These are phyloP conservation scores for Smittia sp. DNA, from an alignment of 2,888 invertebrate species.

Conservation along the genomic window DNA sequence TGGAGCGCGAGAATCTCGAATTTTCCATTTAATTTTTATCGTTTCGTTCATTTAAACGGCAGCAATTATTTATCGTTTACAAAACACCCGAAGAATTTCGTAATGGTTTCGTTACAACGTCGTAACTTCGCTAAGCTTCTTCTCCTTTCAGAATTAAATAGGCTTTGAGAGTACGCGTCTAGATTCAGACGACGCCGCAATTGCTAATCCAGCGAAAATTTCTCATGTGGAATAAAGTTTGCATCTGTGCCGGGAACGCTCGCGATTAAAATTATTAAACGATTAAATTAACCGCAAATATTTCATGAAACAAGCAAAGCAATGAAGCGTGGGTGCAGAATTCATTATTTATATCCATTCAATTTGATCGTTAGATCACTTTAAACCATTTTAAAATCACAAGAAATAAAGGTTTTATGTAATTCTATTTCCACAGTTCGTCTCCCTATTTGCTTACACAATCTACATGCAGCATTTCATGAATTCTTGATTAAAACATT, in stretches of 20 bases:
- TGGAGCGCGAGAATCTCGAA: not conserved
- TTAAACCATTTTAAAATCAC: too few relatives aligned
- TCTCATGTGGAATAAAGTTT: too few relatives aligned
- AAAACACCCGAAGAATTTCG: constrained; percentile 5
- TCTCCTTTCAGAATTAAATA: not conserved
- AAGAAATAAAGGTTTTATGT: too few relatives aligned
- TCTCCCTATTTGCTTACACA: too few relatives aligned
- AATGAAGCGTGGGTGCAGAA: not conserved
- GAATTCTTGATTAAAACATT: not conserved
- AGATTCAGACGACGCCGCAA: too few relatives aligned
- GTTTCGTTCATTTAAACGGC: constrained; percentile 1
- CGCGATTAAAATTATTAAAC: not conserved
- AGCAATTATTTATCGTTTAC: constrained; percentile 17
- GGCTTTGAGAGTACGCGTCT: too few relatives aligned
- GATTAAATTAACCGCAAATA: not conserved
- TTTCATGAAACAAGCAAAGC: not conserved
- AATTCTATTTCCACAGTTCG: too few relatives aligned
- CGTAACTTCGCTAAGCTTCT: not conserved
- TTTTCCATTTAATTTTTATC: not conserved
- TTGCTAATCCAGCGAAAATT: too few relatives aligned
- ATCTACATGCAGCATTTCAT: not conserved
- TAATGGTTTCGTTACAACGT: not conserved
- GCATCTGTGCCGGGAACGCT: constrained; percentile 1
- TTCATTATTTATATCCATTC: too few relatives aligned
- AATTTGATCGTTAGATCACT: too few relatives aligned